These are phyloP conservation scores for Spicauda simplicius DNA, from an alignment of 2,888 invertebrate species.

Conservation along the genomic window DNA sequence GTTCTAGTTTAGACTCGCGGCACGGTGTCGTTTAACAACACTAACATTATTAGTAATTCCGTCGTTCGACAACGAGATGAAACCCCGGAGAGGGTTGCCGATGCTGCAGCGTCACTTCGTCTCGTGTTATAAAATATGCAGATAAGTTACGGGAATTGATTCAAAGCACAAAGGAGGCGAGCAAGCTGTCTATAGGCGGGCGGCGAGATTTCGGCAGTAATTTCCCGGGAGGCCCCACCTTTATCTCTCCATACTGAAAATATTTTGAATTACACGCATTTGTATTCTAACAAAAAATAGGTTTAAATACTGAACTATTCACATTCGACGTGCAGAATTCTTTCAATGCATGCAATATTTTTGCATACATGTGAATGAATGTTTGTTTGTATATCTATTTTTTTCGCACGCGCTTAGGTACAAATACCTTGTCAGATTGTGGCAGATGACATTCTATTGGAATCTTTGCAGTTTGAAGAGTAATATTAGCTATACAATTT, in stretches of 20 bases:
- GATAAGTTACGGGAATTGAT: constrained; percentile 84
- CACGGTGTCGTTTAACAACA: constrained; percentile 32
- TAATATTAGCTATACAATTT: too few species aligned
- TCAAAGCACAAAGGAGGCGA: constrained; percentile 78
- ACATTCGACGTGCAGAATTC: too few species aligned
- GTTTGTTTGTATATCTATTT: too few species aligned
- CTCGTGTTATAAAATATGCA: constrained; percentile 82
- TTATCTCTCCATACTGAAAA: constrained; percentile 75
- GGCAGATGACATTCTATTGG: too few species aligned
- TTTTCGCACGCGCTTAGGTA: too few species aligned
- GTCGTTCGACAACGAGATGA: constrained; percentile 51
- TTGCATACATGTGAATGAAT: too few species aligned
- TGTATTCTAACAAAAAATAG: constrained; percentile 18
- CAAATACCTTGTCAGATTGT: too few species aligned
- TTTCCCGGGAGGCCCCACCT: constrained; percentile 78
- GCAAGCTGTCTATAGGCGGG: constrained; percentile 73
- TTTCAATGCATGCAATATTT: too few species aligned
- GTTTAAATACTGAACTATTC: background rate
- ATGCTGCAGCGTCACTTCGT: constrained; percentile 70
- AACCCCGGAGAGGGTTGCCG: constrained; percentile 58
- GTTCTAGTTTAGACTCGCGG: constrained; percentile 20
- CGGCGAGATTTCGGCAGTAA: constrained; percentile 80
- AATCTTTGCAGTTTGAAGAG: too few species aligned
- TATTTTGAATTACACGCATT: constrained; percentile 62
- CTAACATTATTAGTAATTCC: constrained; percentile 34